Percentiles rank a stretch among this genome's conserved stretches.
These are phyloP conservation scores for Falco naumanni DNA, from an alignment of 2,797 vertebrate genomes.

Conservation along the genomic window DNA sequence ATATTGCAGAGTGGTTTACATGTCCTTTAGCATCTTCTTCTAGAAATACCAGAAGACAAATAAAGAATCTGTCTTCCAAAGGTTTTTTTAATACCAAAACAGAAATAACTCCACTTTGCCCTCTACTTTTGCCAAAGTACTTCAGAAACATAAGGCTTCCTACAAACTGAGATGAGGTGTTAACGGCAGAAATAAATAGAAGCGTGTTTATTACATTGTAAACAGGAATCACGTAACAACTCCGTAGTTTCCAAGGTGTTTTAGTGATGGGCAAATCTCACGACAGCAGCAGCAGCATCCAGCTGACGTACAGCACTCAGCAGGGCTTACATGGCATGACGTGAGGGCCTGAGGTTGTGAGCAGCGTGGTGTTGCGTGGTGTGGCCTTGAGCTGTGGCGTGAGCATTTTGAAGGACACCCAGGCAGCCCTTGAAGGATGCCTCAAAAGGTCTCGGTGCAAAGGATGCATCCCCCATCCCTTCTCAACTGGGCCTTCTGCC, in stretches of 20 bases:
- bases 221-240: not conserved
- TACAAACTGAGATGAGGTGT: not conserved
- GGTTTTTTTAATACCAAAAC: not conserved
- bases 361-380: rapidly evolving
- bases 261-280: not conserved
- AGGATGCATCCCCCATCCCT: not conserved
- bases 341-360: rapidly evolving
- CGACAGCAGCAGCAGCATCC: not conserved
- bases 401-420: not conserved
- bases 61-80: not conserved
- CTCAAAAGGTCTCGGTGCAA: not conserved
- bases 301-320: not conserved
- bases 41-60: not conserved
- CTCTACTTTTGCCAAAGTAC: not conserved
- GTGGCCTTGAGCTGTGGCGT: not conserved
- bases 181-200: not conserved
- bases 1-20: not conserved
- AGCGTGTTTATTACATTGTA: not conserved
- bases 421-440: not conserved
- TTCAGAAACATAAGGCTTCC: not conserved
- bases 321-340: rapidly evolving
- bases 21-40: not conserved
- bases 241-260: not conserved
- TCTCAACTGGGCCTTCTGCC: not conserved
- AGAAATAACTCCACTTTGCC: not conserved